Evolutionary conservation across 64 coral and sea anemone genomes (phyloP).

Genomic region (Anthopleura sola): DNA sequence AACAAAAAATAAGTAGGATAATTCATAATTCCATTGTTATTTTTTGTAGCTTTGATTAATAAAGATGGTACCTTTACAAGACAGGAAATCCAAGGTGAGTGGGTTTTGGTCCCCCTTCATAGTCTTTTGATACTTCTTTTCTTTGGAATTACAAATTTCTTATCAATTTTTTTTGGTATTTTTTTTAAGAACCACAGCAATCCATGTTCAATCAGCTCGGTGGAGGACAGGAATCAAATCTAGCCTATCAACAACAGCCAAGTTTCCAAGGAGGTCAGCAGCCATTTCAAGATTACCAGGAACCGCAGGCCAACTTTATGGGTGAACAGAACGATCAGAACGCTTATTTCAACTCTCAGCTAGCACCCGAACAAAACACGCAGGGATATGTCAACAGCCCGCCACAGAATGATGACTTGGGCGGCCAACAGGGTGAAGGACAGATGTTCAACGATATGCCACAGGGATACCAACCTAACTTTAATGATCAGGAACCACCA

Average conservation of each 20-base stretch:
- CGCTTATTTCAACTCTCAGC: background rate
- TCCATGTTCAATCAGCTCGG: constrained; percentile 4
- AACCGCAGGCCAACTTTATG: background rate
- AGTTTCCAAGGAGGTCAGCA: background rate
- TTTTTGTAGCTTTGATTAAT: constrained; percentile 14
- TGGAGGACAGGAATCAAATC: background rate
- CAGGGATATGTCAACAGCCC: background rate
- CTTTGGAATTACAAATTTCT: no score
- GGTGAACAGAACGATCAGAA: background rate
- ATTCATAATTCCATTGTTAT: background rate
- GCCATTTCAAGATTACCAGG: background rate
- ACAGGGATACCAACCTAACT: background rate
- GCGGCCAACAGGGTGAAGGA: background rate
- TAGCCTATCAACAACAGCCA: background rate
- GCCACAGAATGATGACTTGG: background rate
- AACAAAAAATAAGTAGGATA: no score
- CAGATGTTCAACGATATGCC: background rate
- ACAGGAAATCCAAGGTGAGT: background rate
- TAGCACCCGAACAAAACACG: background rate
- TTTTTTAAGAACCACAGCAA: background rate
- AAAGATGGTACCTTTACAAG: constrained; percentile 9
- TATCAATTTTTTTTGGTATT: background rate
- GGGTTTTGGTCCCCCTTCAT: no score
- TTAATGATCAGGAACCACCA: background rate
- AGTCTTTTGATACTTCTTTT: no score